These are phyloP conservation scores for Plagodis pulveraria DNA, from an alignment of 2,888 invertebrate species.

Conservation along the genomic window DNA sequence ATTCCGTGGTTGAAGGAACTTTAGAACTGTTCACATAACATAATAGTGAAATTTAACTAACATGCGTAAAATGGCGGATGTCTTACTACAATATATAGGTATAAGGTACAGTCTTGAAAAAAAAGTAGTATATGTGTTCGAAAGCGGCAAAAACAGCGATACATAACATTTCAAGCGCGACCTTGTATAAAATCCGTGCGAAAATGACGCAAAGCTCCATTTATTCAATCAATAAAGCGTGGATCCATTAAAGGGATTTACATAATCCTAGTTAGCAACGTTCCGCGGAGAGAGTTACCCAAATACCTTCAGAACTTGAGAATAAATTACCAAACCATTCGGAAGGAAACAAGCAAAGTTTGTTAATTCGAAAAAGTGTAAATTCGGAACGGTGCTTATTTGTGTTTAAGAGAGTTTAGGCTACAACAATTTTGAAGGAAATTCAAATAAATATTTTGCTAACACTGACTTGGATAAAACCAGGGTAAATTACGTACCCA, in stretches of 20 bases:
- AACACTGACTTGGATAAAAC: too few species aligned
- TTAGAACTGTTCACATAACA: too few species aligned
- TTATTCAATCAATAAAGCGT: constrained; percentile 42
- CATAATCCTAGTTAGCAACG: constrained; percentile 38
- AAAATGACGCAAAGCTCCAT: constrained; percentile 38
- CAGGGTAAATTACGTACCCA: too few species aligned
- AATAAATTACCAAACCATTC: constrained; percentile 38
- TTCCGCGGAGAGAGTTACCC: constrained; percentile 16
- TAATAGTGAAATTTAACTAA: too few species aligned
- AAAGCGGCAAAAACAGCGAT: neutral
- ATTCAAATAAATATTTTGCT: too few species aligned
- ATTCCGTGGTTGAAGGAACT: too few species aligned
- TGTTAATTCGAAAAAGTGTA: constrained; percentile 43
- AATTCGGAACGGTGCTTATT: constrained; percentile 38
- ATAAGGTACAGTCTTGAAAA: too few species aligned
- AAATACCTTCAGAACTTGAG: constrained; percentile 28
- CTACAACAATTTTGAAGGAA: too few species aligned
- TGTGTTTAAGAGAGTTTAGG: neutral
- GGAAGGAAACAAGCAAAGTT: constrained; percentile 40
- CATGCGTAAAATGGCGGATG: too few species aligned
- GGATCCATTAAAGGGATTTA: constrained; percentile 42
- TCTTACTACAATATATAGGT: too few species aligned
- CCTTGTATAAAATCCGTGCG: constrained; percentile 20
- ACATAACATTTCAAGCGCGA: constrained; percentile 1
- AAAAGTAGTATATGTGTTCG: too few species aligned